Conservation (phyloP, 2,888 invertebrate species). For the Oithona nana region DNA sequence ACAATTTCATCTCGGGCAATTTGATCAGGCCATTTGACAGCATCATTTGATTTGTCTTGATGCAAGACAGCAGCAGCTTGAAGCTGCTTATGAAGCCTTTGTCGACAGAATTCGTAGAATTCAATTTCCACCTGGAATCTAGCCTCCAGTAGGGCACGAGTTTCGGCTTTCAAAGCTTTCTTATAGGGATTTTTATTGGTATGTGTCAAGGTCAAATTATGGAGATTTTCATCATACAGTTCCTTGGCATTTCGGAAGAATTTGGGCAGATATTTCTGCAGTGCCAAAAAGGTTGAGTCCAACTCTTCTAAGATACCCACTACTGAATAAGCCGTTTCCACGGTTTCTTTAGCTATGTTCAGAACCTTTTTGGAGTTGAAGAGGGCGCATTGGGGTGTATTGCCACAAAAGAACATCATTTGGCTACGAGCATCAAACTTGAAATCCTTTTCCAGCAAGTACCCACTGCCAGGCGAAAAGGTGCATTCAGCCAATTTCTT, state of each 20-base stretch:
- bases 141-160: neutral
- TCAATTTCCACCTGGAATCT: neutral
- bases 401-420: neutral
- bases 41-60: no score
- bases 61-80: neutral
- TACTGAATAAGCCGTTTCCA: neutral
- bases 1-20: neutral
- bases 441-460: no score
- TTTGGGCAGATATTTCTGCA: neutral
- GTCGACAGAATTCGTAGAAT: neutral
- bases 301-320: neutral
- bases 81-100: neutral
- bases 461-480: neutral
- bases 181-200: neutral
- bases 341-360: neutral
- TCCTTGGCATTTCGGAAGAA: neutral
- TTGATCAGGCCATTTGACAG: neutral
- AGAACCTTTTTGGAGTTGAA: neutral
- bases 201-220: neutral
- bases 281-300: neutral
- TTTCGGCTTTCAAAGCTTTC: neutral
- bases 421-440: neutral
- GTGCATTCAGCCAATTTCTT: neutral
- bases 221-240: neutral
- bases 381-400: neutral